Evolutionary conservation across 2,888 invertebrate genomes (phyloP).

Genomic region (Microctonus aethiopoides): DNA sequence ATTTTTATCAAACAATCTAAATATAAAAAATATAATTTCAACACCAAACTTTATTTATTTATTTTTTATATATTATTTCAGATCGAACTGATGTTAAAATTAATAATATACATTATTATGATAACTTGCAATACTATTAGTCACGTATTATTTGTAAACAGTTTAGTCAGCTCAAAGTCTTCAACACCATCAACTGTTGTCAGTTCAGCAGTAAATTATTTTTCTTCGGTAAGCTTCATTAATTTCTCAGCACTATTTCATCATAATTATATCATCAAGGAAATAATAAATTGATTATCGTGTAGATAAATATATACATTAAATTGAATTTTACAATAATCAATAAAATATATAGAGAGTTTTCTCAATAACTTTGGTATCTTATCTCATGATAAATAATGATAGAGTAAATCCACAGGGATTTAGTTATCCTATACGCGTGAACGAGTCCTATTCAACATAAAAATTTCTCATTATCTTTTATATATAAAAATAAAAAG

Average conservation of each 20-base stretch:
- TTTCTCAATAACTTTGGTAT: background rate
- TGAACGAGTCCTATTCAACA: background rate
- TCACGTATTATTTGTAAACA: constrained; percentile 74
- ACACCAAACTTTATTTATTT: constrained; percentile 3
- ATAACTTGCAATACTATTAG: constrained; percentile 72
- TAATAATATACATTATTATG: constrained; percentile 69
- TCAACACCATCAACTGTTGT: constrained; percentile 74
- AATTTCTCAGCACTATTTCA: constrained; percentile 10
- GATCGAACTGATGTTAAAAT: constrained; percentile 52
- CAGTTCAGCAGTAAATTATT: constrained; percentile 74
- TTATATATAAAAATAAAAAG: background rate
- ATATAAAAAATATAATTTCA: background rate
- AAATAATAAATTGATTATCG: constrained; percentile 15
- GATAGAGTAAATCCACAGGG: background rate
- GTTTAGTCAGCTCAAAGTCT: constrained; percentile 72
- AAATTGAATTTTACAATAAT: background rate
- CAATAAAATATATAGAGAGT: background rate
- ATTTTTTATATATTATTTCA: constrained; percentile 38
- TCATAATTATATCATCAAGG: background rate
- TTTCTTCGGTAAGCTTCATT: constrained; percentile 71
- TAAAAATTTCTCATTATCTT: background rate
- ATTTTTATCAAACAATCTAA: background rate
- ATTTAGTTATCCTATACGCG: background rate
- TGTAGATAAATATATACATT: background rate
- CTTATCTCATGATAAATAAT: background rate